Evolutionary conservation across 2,888 invertebrate species (phyloP), one percentile per base, ranked within the genome.

Genomic region (Cancer borealis): DNA sequence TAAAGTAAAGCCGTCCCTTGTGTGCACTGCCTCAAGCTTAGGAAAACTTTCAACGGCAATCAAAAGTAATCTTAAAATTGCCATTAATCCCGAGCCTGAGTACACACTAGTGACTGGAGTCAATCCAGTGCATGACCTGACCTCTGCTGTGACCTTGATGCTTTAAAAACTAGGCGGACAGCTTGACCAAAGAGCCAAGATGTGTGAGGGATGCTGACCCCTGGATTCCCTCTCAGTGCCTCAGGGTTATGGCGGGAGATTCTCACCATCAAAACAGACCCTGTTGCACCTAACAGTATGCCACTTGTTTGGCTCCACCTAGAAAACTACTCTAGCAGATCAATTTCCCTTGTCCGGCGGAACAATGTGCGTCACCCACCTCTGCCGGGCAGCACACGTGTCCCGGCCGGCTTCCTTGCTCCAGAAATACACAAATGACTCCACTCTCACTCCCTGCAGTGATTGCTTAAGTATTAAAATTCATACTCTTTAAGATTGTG

Each of bases 401-500:
- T n/a, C 84, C 84, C 39, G 10, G 39, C 39, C 84, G 17, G 84
- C 30, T 12, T 10, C 3, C 84, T 26, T 84, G n/a, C 84, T 84
- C 84, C 84, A 84, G 8, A 84, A 39, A 84, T 84, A 84, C 84
- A 84, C 39, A 84, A 84, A 84, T 39, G 39, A 84, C 84, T 84
- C 84, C 84, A 84, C 39, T 39, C 84, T 84, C 39, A 39, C 84
- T 84, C 84, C 84, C 84, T 84, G 84, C 84, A 84, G 84, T 84
- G 84, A 30, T 84, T 84, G 84, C 84, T 84, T 84, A 54, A 89
- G 89, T 89, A 47, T 54, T 89, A 54, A 54, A 89, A 84, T 84
- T 84, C 84, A 84, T 60, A 89, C 46, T 39, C 39, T 39, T 47
- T 26, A 93, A 93, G 30, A 89, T 47, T 88, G 12, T 89, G 46